Evolutionary conservation across 1,140 invertebrate genomes (phyloP).

Genomic region (Tachypleus tridentatus): DNA sequence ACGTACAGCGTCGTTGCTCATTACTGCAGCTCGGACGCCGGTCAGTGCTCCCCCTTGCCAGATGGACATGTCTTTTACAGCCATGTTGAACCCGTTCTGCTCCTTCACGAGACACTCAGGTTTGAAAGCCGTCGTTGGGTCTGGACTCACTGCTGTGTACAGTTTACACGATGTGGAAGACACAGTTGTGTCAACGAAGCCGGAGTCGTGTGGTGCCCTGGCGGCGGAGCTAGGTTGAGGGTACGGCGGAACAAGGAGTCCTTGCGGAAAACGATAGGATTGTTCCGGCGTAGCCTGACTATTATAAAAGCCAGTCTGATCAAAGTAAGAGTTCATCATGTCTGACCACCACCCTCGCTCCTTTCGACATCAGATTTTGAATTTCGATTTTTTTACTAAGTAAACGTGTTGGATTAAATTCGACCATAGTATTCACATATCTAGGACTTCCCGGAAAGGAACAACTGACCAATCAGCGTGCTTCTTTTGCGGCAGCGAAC

Average conservation of each 20-base stretch:
- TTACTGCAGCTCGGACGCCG: constrained; percentile 35
- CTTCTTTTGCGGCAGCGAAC: neutral
- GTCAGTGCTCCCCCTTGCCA: constrained; percentile 36
- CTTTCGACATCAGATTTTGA: constrained; percentile 27
- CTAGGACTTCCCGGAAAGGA: constrained; percentile 17
- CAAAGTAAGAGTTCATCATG: constrained; percentile 88
- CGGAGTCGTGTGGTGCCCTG: constrained; percentile 50
- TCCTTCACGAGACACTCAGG: constrained; percentile 23
- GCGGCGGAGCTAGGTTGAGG: constrained; percentile 53
- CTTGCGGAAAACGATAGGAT: constrained; percentile 62
- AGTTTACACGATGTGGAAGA: constrained; percentile 51
- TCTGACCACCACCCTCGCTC: constrained; percentile 24
- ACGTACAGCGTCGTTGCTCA: constrained; percentile 15
- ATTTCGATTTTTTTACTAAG: constrained; percentile 29
- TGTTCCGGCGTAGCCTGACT: constrained; percentile 48
- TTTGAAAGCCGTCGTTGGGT: constrained; percentile 20
- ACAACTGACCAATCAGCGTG: constrained; percentile 27
- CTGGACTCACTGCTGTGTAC: constrained; percentile 41
- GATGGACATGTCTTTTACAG: constrained; percentile 36
- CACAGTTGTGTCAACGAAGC: constrained; percentile 47
- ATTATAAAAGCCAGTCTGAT: constrained; percentile 81
- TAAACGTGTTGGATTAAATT: constrained; percentile 31
- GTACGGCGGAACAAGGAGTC: constrained; percentile 39
- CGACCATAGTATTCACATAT: constrained; percentile 13
- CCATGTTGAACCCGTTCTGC: constrained; percentile 25